A percentile compares a stretch with the other conserved stretches of the same genome.
Evolutionary conservation across 2,113 vertebrate genomes (phyloP).

Genomic region (Riparia riparia): DNA sequence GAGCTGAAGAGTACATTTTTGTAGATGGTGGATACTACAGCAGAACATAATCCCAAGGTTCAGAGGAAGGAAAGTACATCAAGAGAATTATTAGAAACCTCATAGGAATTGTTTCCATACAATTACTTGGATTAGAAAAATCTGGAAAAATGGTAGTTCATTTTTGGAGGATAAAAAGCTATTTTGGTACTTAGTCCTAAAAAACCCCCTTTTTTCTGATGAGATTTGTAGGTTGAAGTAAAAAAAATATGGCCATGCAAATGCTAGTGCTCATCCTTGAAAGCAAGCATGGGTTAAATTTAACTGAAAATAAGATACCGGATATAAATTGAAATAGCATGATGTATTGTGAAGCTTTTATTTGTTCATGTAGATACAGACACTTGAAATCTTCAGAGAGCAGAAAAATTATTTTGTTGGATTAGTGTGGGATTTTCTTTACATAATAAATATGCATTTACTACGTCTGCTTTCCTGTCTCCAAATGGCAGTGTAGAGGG

Average conservation of each 20-base stretch:
- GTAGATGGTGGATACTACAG: not conserved
- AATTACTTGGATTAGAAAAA: not conserved
- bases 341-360: not conserved
- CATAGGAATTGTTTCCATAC: not conserved
- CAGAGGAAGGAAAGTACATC: not conserved
- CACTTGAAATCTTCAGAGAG: not conserved
- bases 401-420: not conserved
- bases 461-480: not conserved
- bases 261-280: not conserved
- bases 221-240: not conserved
- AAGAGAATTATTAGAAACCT: not conserved
- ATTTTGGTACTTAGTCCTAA: not conserved
- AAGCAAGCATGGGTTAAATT: not conserved
- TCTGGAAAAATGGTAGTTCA: not conserved
- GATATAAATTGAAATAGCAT: not conserved
- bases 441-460: not conserved
- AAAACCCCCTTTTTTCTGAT: not conserved
- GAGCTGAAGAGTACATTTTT: not conserved
- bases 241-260: not conserved
- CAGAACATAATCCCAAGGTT: not conserved
- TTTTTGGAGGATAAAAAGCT: not conserved
- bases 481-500: not conserved
- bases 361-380: not conserved
- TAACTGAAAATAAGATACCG: not conserved
- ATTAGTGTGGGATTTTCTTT: not conserved